Conservation (phyloP, 35 echinoderm and acorn worm species). For the Strongylocentrotus purpuratus region DNA sequence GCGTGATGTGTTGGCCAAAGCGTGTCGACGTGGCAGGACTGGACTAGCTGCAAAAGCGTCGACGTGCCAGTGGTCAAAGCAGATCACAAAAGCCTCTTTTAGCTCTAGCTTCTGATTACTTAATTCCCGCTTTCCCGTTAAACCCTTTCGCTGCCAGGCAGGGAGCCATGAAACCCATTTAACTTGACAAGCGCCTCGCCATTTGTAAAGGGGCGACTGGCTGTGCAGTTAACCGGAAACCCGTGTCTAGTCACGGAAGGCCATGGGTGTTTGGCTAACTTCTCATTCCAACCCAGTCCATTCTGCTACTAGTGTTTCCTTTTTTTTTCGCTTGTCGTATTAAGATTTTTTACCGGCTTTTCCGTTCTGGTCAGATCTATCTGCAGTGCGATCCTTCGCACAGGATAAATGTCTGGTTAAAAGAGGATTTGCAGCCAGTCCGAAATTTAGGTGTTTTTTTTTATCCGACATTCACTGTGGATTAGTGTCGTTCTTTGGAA, state of each 20-base stretch:
- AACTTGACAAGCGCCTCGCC: background rate
- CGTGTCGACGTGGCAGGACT: conserved; percentile 22
- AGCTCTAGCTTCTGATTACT: background rate
- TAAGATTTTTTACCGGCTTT: background rate
- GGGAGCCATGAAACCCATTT: background rate
- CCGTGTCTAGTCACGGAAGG: conserved; percentile 38
- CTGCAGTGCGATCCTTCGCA: background rate
- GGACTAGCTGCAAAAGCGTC: background rate
- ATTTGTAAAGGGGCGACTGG: conserved; percentile 18
- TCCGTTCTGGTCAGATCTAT: background rate
- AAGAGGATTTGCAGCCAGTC: conserved; percentile 21
- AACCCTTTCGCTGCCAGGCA: conserved; percentile 24
- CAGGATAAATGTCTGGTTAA: background rate
- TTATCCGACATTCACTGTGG: background rate
- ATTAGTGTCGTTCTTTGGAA: background rate
- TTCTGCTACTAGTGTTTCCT: background rate
- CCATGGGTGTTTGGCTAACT: conserved; percentile 7
- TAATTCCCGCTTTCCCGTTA: conserved; percentile 38
- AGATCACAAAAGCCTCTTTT: conserved; percentile 15
- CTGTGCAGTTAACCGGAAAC: conserved; percentile 38
- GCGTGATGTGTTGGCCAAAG: background rate
- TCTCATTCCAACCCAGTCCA: background rate
- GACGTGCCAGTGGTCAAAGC: background rate
- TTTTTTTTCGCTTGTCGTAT: background rate
- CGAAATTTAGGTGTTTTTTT: background rate